Base-by-base conservation (phyloP, 2,113 vertebrate genomes). In the Melierax canorus region DNA sequence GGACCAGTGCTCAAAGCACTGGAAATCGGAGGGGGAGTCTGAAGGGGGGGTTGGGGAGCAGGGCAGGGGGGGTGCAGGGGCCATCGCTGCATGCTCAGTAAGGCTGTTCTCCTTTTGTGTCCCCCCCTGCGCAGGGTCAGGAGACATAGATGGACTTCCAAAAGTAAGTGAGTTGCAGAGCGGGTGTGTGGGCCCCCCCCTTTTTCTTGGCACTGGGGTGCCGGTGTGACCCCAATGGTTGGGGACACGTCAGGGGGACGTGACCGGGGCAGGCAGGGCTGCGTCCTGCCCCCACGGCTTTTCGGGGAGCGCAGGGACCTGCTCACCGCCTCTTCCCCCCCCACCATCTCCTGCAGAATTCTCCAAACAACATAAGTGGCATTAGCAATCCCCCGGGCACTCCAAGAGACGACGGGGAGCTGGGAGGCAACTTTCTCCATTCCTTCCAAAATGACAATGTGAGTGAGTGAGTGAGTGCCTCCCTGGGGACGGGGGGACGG, bases 341-440 rank as follows among this genome's bases (percentile, higher is more conserved):
- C 15, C 45, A 19, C 32, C 12, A 3, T 94, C 93, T 82, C 74
- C 69, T 6, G 11, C 98, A 99, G 99, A 99, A 99, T 98, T 99
- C 99, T 98, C 99, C 99, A 98, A 99, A 99, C 99, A 99, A 99
- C 98, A 99, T 99, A 99, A 99, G 99, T 99, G 99, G 99, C 99
- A 99, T 99, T 99, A 99, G 99, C 98, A 99, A 99, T 98, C 99
- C 99, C 95, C 99, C 99, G 62, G 99, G 99, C 97, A 99, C 99
- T 97, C 99, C 99, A 39, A 98, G 99, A 96, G 99, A 99, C 89
- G 99, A 99, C 32, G 99, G 99, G 66, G 99, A 99, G 97, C 98
- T 99, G 94, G 99, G 99, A 97, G 99, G 99, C 98, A 99, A 99
- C 98, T 99, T 99, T 98, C 99, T 99, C 95, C 99, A 99, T 98